Conservation (phyloP, 2,888 invertebrate species). For the Taenaris catops region DNA sequence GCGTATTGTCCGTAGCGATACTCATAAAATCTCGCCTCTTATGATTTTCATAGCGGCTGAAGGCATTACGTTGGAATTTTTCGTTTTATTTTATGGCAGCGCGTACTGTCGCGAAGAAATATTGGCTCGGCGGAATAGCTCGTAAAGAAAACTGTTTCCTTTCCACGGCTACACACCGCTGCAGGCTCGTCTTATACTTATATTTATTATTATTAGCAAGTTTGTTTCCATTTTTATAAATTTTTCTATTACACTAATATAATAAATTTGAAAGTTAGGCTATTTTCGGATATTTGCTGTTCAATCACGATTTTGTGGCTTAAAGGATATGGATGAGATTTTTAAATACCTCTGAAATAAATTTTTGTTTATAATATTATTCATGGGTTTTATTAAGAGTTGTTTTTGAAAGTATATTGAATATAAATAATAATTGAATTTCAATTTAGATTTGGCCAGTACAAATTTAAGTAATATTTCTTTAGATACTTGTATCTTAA, state of each 20-base stretch:
- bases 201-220: constrained; percentile 49
- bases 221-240: constrained; percentile 30
- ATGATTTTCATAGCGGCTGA: constrained; percentile 72
- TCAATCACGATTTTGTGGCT: too few species aligned
- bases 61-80: constrained; percentile 73
- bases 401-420: too few species aligned
- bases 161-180: constrained; percentile 72
- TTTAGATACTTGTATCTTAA: too few species aligned
- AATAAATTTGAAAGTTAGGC: too few species aligned
- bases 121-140: constrained; percentile 78
- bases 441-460: too few species aligned
- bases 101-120: constrained; percentile 79
- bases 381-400: too few species aligned
- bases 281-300: too few species aligned
- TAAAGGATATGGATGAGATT: not conserved
- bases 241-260: constrained; percentile 28
- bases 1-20: constrained; percentile 50
- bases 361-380: not conserved
- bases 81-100: constrained; percentile 79
- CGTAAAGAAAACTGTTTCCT: constrained; percentile 76
- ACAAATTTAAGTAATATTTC: too few species aligned
- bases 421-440: too few species aligned
- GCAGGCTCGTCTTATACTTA: constrained; percentile 43
- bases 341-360: not conserved
- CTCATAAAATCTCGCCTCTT: constrained; percentile 72